Conservation (phyloP, 1,140 invertebrate genomes). For the Himalopsyche phryganea region DNA sequence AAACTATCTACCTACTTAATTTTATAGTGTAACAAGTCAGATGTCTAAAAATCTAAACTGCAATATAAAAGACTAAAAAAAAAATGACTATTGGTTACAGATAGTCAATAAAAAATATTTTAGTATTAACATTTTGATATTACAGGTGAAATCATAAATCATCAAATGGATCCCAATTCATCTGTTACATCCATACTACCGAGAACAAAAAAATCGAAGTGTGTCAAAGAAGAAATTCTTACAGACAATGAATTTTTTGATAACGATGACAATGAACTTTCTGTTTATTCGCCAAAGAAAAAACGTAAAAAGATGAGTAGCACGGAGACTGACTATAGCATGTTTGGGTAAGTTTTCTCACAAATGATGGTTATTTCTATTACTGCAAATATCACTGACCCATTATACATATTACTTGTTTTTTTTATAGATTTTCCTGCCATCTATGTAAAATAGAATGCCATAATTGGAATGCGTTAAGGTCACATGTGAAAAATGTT, state of each 20-base stretch:
- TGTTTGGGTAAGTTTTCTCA: conserved; percentile 3
- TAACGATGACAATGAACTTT: neutral
- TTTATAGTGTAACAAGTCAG: no score
- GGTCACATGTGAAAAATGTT: conserved; percentile 9
- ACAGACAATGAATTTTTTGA: conserved; percentile 5
- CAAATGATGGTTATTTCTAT: neutral
- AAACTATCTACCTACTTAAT: no score
- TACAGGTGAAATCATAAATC: conserved; percentile 5
- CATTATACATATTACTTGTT: neutral
- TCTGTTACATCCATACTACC: neutral
- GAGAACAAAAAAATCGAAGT: neutral
- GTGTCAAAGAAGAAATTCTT: conserved; percentile 3
- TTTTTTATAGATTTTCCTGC: conserved; percentile 20
- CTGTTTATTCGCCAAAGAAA: neutral
- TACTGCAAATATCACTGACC: neutral
- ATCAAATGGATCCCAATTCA: neutral
- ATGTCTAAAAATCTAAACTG: no score
- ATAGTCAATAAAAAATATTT: no score
- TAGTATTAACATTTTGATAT: no score
- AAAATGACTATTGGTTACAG: no score
- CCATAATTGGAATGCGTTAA: conserved; percentile 18
- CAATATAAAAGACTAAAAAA: no score
- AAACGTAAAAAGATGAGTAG: conserved; percentile 1
- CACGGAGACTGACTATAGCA: conserved; percentile 1
- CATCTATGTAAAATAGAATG: conserved; percentile 23